These are phyloP conservation scores for Halcyon chelicuti DNA, from an alignment of 2,797 vertebrate species.

Conservation along the genomic window DNA sequence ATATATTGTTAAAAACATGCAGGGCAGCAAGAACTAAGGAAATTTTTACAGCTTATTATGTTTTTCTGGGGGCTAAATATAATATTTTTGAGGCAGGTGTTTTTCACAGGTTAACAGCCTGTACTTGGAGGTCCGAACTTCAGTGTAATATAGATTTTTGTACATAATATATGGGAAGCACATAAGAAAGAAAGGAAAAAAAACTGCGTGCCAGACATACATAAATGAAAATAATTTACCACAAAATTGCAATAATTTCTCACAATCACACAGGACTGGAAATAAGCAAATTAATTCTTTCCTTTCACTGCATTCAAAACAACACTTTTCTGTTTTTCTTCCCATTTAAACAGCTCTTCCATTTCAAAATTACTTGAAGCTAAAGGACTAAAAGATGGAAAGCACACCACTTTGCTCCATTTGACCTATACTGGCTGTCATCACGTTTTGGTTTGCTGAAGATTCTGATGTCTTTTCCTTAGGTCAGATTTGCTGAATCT, in stretches of 20 bases:
- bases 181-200: neutral
- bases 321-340: neutral
- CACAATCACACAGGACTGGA: neutral
- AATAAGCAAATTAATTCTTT: neutral
- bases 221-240: neutral
- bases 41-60: neutral
- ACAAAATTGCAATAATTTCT: neutral
- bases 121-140: neutral
- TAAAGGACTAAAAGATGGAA: neutral
- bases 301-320: neutral
- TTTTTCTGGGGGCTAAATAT: neutral
- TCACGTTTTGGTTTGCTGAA: neutral
- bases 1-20: neutral
- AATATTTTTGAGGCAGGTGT: neutral
- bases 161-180: neutral
- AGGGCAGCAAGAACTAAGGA: neutral
- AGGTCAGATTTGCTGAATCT: neutral
- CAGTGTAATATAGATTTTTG: neutral
- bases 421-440: neutral
- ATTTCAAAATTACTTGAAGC: no score
- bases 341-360: neutral
- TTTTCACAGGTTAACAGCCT: neutral
- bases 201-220: fast-evolving
- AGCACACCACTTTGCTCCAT: neutral
- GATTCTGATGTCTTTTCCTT: neutral